Percentiles rank a stretch among this genome's conserved stretches.
Evolutionary conservation across 2,888 invertebrate species (phyloP).

Genomic region (Auanema sp.): DNA sequence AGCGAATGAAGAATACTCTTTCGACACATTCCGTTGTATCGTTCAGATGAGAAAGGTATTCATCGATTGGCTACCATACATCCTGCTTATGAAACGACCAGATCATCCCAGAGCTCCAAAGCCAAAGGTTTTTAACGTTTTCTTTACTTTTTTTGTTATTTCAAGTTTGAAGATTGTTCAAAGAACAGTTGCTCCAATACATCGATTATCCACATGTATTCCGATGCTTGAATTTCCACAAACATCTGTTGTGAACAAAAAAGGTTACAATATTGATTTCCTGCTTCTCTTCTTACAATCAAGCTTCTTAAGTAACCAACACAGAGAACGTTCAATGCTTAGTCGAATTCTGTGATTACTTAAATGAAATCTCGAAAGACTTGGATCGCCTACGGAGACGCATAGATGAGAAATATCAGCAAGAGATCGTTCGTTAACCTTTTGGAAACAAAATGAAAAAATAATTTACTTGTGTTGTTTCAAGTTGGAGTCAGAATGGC

Average conservation of each 20-base stretch:
- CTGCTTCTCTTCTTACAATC: no score
- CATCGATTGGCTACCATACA: constrained; percentile 44
- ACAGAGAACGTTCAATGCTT: constrained; percentile 21
- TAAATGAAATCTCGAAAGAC: constrained; percentile 27
- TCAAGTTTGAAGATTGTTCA: constrained; percentile 27
- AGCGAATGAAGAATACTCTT: neutral
- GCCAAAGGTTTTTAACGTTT: constrained; percentile 27
- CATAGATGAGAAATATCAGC: constrained; percentile 33
- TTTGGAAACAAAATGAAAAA: neutral
- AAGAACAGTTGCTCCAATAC: constrained; percentile 38
- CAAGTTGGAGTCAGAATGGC: constrained; percentile 40
- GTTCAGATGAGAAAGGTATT: constrained; percentile 43
- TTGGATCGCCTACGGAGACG: constrained; percentile 32
- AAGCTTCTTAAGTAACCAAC: no score
- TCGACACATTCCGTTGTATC: neutral
- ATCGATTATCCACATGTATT: constrained; percentile 33
- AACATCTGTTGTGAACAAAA: constrained; percentile 6
- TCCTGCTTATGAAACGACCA: constrained; percentile 40
- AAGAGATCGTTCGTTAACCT: constrained; percentile 28
- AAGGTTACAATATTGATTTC: no score
- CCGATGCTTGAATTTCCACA: constrained; percentile 34
- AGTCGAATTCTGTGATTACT: constrained; percentile 28
- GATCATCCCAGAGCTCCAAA: constrained; percentile 46
- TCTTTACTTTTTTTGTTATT: constrained; percentile 1
- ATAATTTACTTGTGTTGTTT: neutral